Evolutionary conservation across 2,888 invertebrate genomes (phyloP), one percentile per base, ranked within the genome.

Genomic region (Chrysolina americana): DNA sequence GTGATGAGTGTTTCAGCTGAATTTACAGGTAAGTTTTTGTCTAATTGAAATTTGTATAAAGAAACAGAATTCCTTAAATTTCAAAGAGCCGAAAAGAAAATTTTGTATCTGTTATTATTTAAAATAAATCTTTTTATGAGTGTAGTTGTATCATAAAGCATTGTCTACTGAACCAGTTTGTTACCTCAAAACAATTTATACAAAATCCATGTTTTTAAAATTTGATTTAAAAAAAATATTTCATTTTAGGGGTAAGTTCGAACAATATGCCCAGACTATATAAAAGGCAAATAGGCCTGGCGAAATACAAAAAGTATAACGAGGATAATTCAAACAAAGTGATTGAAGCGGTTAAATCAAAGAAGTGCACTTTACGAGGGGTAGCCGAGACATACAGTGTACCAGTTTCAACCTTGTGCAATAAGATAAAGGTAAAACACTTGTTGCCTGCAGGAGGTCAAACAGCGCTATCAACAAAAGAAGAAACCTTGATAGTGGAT

Each of bases 81-180:
- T 28, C 5, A 28, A 28, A 28, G 28, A 28, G 28, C 28, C 6
- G 48, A 48, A n/a, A n/a, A 48, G 48, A 48, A 48, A 48, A 2
- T 48, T 48, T 17, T 48, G 48, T 5, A 48, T 48, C 48, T 48
- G 6, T 48, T 48, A 48, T 48, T 2, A 48, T 48, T 48, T 17
- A 48, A 48, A 48, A 48, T 48, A 48, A 48, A 48, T 48, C 48
- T 48, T 6, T 48, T 48, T 48, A 48, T 48, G 48, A 48, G 48
- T 48, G 17, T 5, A 28, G 28, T 28, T 48, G 48, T 48, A 48
- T 48, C 6, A 48, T 48, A 48, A 48, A 48, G 48, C 48, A 48
- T 48, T 48, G 48, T 48, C 6, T 48, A 48, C 17, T 48, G 48
- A 48, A 48, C 48, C 48, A 48, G 48, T 48, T 4, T 48, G 6